Conservation (phyloP, 2,113 vertebrate species). For the Myocastor coypus region DNA sequence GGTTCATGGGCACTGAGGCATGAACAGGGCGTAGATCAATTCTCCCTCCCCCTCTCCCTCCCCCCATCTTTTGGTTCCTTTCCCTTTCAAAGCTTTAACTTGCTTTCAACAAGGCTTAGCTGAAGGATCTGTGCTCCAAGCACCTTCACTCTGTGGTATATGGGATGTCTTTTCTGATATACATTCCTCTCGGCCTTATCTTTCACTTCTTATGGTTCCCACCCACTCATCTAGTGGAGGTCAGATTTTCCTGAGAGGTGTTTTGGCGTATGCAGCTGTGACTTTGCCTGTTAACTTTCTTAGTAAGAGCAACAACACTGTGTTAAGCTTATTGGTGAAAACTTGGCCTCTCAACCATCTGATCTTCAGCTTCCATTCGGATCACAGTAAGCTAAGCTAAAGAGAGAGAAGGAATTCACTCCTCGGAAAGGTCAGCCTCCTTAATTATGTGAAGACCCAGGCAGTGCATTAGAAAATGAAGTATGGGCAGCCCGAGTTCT, state of each 20-base stretch:
- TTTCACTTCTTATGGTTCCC: slow-evolving; percentile 2
- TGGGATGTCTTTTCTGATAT: neutral
- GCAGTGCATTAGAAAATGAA: slow-evolving; percentile 74
- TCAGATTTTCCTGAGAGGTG: slow-evolving; percentile 42
- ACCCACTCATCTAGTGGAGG: slow-evolving; percentile 65
- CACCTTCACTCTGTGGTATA: neutral
- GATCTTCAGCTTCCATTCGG: slow-evolving; percentile 60
- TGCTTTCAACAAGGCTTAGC: slow-evolving; percentile 48
- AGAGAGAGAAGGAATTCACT: slow-evolving; percentile 5
- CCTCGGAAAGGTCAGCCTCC: slow-evolving; percentile 71
- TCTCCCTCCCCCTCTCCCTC: neutral
- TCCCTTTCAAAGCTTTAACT: neutral
- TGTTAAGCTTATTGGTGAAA: slow-evolving; percentile 67
- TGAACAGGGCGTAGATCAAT: neutral
- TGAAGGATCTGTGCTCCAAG: neutral
- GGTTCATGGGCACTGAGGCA: too few species aligned
- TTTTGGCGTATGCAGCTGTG: slow-evolving; percentile 61
- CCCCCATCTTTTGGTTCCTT: neutral
- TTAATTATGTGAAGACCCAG: slow-evolving; percentile 76
- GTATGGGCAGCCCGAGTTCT: slow-evolving; percentile 67
- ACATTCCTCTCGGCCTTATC: neutral
- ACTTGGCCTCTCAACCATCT: slow-evolving; percentile 49
- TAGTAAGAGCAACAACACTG: slow-evolving; percentile 50
- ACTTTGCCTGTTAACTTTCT: slow-evolving; percentile 66
- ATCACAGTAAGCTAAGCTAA: slow-evolving; percentile 53